These are phyloP conservation scores for Tenthredo livida DNA, from an alignment of 2,888 invertebrate genomes.

Conservation along the genomic window DNA sequence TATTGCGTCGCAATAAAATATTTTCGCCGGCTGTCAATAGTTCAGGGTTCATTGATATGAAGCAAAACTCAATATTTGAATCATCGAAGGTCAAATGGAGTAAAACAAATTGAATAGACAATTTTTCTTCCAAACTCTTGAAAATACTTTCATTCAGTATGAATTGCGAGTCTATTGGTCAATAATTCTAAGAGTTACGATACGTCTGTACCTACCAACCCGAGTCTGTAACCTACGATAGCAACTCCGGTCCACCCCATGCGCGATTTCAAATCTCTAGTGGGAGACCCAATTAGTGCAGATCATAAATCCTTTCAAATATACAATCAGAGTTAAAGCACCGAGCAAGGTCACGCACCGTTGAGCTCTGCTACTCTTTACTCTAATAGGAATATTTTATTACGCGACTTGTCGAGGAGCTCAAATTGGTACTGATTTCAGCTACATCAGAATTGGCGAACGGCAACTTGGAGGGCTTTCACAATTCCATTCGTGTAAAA, in stretches of 20 bases:
- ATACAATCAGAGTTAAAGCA: neutral
- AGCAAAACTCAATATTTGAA: neutral
- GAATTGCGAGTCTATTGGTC: neutral
- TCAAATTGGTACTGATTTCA: neutral
- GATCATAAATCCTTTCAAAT: neutral
- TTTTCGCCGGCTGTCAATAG: neutral
- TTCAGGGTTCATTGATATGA: neutral
- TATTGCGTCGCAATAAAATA: neutral
- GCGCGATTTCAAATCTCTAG: neutral
- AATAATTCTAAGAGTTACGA: neutral
- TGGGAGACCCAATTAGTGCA: constrained; percentile 3
- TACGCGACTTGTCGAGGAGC: neutral
- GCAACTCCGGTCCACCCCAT: neutral
- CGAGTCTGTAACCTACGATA: neutral
- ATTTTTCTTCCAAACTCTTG: neutral
- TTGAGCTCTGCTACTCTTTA: constrained; percentile 2
- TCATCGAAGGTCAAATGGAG: neutral
- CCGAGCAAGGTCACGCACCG: neutral
- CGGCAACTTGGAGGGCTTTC: neutral
- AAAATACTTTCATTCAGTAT: neutral
- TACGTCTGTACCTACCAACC: neutral
- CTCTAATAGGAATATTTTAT: neutral
- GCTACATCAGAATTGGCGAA: neutral
- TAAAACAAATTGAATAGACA: neutral
- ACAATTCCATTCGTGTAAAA: neutral